Base-by-base conservation (phyloP, 2,888 invertebrate genomes). In the Hymenopus coronatus region DNA sequence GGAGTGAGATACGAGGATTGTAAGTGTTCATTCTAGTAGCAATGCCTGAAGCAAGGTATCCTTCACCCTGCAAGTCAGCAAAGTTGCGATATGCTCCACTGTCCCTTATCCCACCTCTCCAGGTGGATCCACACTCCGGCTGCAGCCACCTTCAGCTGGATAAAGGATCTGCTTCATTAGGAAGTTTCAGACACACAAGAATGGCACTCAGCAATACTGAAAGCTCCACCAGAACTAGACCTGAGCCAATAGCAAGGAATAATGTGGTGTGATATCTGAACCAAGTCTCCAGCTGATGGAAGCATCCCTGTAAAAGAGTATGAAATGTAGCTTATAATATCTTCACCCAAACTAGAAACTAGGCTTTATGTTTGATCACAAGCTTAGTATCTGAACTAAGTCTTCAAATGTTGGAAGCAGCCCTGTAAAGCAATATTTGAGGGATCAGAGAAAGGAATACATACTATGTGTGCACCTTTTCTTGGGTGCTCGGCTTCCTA, bases 151-250 rank as follows among this genome's bases (percentile, higher is more conserved):
- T 84, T 88, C 88, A 88, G 28, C 81, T 70, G 25, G 88, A 84
- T 46, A 28, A 33, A 20, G 84, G 81, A 27, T 82, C 88, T 33
- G 33, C 20, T 33, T 84, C 40, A 70, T 30, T 84, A 6, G 90
- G 90, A n/a, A 88, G 88, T 28, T 89, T 87, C 54, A 90, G 46
- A 88, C 90, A 90, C 4, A 89, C 90, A 28, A 90, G 82, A 70
- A 90, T 88, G 6, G 90, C 89, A 82, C 89, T 90, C 14, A 90
- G 88, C 33, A 90, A 88, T 25, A 89, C 90, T 25, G 90, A 89
- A 46, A 90, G 54, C 85, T 90, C 89, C 33, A 89, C 90, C 83
- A 89, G 84, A 25, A 89, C 89, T 27, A 91, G 88, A 20, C 90
- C 90, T 14, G 88, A 89, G 14, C 88, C 89, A 27, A 90, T 82